phyloP scores from a whole-genome alignment of 1,140 invertebrate species.

The Harlomillsia oculata region DNA sequence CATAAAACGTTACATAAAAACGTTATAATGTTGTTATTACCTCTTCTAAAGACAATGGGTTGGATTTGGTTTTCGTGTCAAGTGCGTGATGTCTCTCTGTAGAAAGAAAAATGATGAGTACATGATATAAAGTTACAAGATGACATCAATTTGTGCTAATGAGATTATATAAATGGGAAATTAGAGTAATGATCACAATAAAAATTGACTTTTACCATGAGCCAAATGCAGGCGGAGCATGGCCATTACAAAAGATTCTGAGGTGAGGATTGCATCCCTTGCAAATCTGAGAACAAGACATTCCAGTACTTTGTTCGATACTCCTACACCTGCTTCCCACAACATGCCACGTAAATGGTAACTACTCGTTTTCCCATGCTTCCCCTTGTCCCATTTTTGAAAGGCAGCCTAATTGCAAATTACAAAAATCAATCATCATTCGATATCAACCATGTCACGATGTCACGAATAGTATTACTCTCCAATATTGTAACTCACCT shows the following conservation, averaged over 20 bases:
- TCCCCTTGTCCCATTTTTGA: slow-evolving; percentile 51
- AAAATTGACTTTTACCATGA: slow-evolving; percentile 47
- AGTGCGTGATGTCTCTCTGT: slow-evolving; percentile 59
- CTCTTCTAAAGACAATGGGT: slow-evolving; percentile 62
- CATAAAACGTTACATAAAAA: not conserved
- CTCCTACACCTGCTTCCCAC: slow-evolving; percentile 58
- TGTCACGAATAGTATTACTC: too few species aligned
- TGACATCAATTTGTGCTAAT: not conserved
- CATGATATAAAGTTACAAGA: not conserved
- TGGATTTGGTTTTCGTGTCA: slow-evolving; percentile 61
- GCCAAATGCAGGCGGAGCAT: slow-evolving; percentile 60
- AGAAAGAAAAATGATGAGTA: slow-evolving; percentile 37
- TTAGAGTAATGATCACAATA: not conserved
- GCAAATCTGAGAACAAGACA: slow-evolving; percentile 58
- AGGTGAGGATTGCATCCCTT: slow-evolving; percentile 49
- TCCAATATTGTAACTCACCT: slow-evolving; percentile 41
- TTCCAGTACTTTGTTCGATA: slow-evolving; percentile 64
- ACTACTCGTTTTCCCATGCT: slow-evolving; percentile 51
- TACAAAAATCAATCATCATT: not conserved
- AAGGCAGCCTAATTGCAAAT: slow-evolving; percentile 45
- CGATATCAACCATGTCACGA: not conserved
- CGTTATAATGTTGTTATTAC: slow-evolving; percentile 40
- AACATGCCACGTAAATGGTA: slow-evolving; percentile 54
- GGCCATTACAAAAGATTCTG: slow-evolving; percentile 57
- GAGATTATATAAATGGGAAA: slow-evolving; percentile 1